Evolutionary conservation across 30 jellyfish, hydroid and myxozoan species (phyloP).

Genomic region (Aurelia sp.): DNA sequence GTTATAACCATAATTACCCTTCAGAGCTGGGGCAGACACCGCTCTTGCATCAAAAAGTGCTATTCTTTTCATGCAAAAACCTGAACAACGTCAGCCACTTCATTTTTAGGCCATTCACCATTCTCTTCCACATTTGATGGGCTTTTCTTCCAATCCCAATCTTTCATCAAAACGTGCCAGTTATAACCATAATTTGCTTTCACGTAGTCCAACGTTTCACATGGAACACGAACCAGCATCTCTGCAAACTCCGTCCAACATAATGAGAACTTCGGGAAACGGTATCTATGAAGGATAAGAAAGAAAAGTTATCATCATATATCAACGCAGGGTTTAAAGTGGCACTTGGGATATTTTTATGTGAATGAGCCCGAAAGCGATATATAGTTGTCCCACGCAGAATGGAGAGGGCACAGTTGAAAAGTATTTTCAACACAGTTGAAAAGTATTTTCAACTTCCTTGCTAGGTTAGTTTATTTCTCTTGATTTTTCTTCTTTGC

Average conservation of each 20-base stretch:
- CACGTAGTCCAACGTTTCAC: conserved; percentile 68
- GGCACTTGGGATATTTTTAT: too few species aligned
- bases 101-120: conserved; percentile 92
- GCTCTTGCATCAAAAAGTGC: neutral
- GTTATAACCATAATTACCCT: conserved; percentile 79
- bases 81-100: conserved; percentile 72
- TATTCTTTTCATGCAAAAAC: conserved; percentile 7
- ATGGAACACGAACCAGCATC: conserved; percentile 90
- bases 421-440: too few species aligned
- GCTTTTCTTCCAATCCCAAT: conserved; percentile 98
- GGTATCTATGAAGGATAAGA: conserved; percentile 40
- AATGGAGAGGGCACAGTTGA: too few species aligned
- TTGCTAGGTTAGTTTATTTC: too few species aligned
- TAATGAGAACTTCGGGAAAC: conserved; percentile 74
- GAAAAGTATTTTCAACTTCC: too few species aligned
- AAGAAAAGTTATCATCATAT: too few species aligned
- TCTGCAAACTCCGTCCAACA: conserved; percentile 88
- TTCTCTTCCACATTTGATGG: conserved; percentile 92
- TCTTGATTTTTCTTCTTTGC: too few species aligned
- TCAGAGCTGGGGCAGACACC: too few species aligned
- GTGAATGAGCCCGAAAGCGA: too few species aligned
- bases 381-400: too few species aligned
- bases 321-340: too few species aligned
- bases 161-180: conserved; percentile 76
- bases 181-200: conserved; percentile 85